phyloP scores from a whole-genome alignment of 2,888 invertebrate genomes.

The Augiades crinisus region DNA sequence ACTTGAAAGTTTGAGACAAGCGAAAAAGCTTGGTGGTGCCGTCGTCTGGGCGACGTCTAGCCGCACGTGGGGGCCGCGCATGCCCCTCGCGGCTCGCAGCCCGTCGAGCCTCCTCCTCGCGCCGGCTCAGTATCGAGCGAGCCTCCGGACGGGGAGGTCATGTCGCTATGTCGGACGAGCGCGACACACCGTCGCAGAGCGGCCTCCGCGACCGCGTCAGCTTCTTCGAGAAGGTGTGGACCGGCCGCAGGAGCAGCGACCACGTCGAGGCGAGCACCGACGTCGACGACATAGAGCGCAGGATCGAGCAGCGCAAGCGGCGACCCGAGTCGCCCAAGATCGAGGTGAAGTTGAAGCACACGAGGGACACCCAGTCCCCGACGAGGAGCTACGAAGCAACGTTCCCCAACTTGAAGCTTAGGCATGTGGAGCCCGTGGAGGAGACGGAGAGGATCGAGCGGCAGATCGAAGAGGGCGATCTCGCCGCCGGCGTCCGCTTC shows the following conservation, averaged over 20 bases:
- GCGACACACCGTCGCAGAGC: slow-evolving; percentile 76
- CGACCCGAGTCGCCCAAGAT: slow-evolving; percentile 80
- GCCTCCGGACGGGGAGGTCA: slow-evolving; percentile 71
- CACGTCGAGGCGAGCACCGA: slow-evolving; percentile 71
- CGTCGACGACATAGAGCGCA: slow-evolving; percentile 82
- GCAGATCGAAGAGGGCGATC: slow-evolving; percentile 84
- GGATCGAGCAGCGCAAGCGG: slow-evolving; percentile 80
- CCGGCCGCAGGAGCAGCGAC: slow-evolving; percentile 72
- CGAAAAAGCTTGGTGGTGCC: slow-evolving; percentile 18
- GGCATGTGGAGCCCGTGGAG: slow-evolving; percentile 66
- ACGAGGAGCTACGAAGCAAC: slow-evolving; percentile 62
- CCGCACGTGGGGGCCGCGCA: slow-evolving; percentile 55
- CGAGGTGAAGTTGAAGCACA: slow-evolving; percentile 83
- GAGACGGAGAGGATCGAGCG: slow-evolving; percentile 51
- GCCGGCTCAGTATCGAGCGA: slow-evolving; percentile 76
- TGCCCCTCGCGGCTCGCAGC: slow-evolving; percentile 45
- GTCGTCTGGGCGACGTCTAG: slow-evolving; percentile 60
- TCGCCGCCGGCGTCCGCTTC: slow-evolving; percentile 82
- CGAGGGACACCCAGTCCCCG: slow-evolving; percentile 74
- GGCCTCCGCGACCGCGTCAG: slow-evolving; percentile 87
- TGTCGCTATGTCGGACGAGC: slow-evolving; percentile 76
- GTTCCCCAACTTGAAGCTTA: slow-evolving; percentile 70
- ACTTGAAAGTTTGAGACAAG: slow-evolving; percentile 12
- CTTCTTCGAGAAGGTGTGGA: slow-evolving; percentile 91
- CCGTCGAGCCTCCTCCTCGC: slow-evolving; percentile 4